A percentile compares a stretch with the other conserved stretches of the same genome.
Evolutionary conservation across 1,140 invertebrate species (phyloP).

Genomic region (Temnothorax nylanderi): DNA sequence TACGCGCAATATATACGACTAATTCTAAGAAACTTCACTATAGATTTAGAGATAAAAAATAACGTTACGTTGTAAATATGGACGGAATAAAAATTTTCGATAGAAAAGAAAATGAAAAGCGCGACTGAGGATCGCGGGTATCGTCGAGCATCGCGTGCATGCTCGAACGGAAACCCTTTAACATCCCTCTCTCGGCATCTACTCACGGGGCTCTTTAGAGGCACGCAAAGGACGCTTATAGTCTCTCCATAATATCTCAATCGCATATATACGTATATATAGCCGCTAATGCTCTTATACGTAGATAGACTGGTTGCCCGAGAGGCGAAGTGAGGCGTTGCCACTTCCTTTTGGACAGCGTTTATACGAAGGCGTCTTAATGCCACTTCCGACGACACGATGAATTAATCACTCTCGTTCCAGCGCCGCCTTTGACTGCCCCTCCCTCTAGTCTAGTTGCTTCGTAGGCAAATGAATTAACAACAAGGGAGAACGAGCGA

Average conservation of each 20-base stretch:
- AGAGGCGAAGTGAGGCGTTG: slow-evolving; percentile 55
- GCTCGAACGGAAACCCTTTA: slow-evolving; percentile 41
- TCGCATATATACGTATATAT: slow-evolving; percentile 50
- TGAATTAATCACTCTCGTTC: slow-evolving; percentile 76
- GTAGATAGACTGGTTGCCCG: slow-evolving; percentile 37
- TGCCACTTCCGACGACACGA: slow-evolving; percentile 75
- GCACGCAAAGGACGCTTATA: slow-evolving; percentile 74
- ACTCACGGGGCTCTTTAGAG: slow-evolving; percentile 71
- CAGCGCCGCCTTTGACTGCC: slow-evolving; percentile 20
- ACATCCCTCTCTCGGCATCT: slow-evolving; percentile 51
- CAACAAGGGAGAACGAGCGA: slow-evolving; percentile 67
- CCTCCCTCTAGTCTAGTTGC: slow-evolving; percentile 18
- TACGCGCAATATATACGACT: neutral
- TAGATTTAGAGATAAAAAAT: neutral
- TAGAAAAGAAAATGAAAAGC: neutral
- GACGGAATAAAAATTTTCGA: slow-evolving; percentile 1
- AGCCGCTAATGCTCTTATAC: slow-evolving; percentile 79
- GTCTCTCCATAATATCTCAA: slow-evolving; percentile 78
- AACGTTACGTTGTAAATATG: neutral
- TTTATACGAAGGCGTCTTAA: slow-evolving; percentile 75
- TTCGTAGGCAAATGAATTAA: slow-evolving; percentile 59
- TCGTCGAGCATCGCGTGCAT: slow-evolving; percentile 42
- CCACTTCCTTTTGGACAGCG: slow-evolving; percentile 67
- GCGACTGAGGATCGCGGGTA: neutral
- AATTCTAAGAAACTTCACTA: neutral